Base-by-base conservation (phyloP, 2,797 vertebrate species). In the Catostomus latipinnis region DNA sequence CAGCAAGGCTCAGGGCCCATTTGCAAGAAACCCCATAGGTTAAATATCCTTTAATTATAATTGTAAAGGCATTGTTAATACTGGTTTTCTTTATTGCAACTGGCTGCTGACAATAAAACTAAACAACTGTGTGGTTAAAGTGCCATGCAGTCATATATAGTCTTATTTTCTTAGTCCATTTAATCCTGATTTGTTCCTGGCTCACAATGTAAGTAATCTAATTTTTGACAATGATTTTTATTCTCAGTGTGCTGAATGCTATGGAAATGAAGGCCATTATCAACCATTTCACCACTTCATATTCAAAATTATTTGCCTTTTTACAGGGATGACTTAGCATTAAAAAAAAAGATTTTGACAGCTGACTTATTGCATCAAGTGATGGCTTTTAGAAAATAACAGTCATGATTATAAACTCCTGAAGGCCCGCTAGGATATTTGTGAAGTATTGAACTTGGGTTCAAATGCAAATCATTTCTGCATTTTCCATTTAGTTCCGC, bases 241-340 rank as follows among this genome's bases (percentile, higher is more conserved):
- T 18, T 49, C 45, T 48, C 6, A 75, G 52, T 45, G 50, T 75
- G 34, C 10, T 53, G n/a, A 4, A 68, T 68, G 14, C 13, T 16
- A 12, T 8, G n/a, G 6, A 76, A 50, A 76, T 76, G 4, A 76
- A 76, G 22, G 65, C 46, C 45, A 77, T 60, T 69, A 76, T 16
- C 18, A 77, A 22, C 48, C 13, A 52, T 77, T 61, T 61, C 45
- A 68, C 12, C 12, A 34, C 46, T 60, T 58, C 34, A 43, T 12
- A 1, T 76, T 49, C 43, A 67, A 22, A 57, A 75, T 18, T 7
- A 4, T 48, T 14, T 61, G 11, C 18, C 18, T 14, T 18, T 68
- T 69, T 12, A 11, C n/a, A 74, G 16, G 16, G 60, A 14, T 52
- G 49, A 43, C 46, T 69, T 18, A 67, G 57, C 58, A 61, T 69